Base-by-base conservation (phyloP, 2,888 invertebrate species). In the Coelogynopora nodosa region DNA sequence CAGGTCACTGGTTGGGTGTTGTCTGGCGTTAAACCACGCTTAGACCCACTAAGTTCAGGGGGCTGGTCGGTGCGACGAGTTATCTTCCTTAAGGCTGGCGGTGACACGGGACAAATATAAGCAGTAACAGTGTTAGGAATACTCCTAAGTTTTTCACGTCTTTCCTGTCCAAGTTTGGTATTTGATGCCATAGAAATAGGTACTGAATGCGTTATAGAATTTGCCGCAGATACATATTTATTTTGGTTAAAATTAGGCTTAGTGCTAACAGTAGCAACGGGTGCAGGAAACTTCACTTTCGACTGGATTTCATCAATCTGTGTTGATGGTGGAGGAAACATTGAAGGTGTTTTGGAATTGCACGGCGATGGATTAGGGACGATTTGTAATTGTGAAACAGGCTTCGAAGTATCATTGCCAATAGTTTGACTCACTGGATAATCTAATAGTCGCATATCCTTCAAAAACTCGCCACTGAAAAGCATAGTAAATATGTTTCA, bases 61-160 rank as follows among this genome's bases (percentile, higher is more conserved):
- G n/a, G n/a, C n/a, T n/a, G n/a, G 27, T 74, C 74, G 5, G 10
- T 23, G 5, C 74, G 74, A 74, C 74, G 74, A 74, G 10, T 13
- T 10, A 74, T 74, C 23, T 74, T 74, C 23, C 74, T 74, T 26
- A 74, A 26, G 18, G 74, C 74, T 23, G 74, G 74, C 27, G 74
- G 74, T 2, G 74, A 74, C 74, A 74, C 74, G 2, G 74, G 74
- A 26, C 74, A 74, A 2, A 74, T 74, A 26, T 74, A 74, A 26
- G 74, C 74, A 2, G 74, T 74, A 2, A 74, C 74, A n/a, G 74
- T 74, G 27, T 74, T 74, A 23, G 74, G 74, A 23, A 74, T 74
- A 74, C 23, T 74, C 23, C 74, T 74, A n/a, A 74, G 23, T 26
- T 74, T 74, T 10, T 74, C 74, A 13, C 74, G 74, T 26, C 74